Evolutionary conservation across 2,113 vertebrate species (phyloP).

Genomic region (Axis porcinus): DNA sequence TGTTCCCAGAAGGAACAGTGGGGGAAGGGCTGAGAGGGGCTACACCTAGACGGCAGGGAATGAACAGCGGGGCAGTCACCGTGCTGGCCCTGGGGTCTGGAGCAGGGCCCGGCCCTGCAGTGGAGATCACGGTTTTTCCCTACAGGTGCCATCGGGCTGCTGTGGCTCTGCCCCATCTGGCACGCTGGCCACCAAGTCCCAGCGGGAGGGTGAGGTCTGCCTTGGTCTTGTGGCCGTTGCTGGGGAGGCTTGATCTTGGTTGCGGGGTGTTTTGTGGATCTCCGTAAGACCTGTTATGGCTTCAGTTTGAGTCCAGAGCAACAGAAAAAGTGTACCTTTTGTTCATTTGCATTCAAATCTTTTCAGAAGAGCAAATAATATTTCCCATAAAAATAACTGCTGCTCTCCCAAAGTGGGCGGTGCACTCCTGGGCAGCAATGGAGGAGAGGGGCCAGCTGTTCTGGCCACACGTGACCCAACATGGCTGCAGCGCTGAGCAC

Average conservation of each 20-base stretch:
- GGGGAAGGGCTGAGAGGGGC: not conserved
- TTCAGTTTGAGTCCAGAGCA: not conserved
- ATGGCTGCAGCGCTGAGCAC: not conserved
- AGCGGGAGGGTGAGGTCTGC: not conserved
- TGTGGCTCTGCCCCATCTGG: not conserved
- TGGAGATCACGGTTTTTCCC: no score
- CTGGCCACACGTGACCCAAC: not conserved
- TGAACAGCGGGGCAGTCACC: not conserved
- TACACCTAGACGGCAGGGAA: not conserved
- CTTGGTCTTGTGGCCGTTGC: not conserved
- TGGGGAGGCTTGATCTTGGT: not conserved
- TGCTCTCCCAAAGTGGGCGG: not conserved
- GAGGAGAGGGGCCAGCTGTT: not conserved
- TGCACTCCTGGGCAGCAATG: no score
- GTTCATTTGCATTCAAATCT: not conserved
- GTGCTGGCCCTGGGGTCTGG: not conserved
- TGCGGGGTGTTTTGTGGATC: not conserved
- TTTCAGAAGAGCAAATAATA: not conserved
- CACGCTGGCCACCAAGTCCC: not conserved
- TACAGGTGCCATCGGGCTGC: not conserved
- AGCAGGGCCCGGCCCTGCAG: not conserved
- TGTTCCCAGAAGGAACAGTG: not conserved
- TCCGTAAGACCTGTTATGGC: no score
- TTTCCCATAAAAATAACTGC: not conserved
- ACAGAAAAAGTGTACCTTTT: not conserved